Evolutionary conservation across 1,140 invertebrate genomes (phyloP).

Genomic region (Drosophila dunni): DNA sequence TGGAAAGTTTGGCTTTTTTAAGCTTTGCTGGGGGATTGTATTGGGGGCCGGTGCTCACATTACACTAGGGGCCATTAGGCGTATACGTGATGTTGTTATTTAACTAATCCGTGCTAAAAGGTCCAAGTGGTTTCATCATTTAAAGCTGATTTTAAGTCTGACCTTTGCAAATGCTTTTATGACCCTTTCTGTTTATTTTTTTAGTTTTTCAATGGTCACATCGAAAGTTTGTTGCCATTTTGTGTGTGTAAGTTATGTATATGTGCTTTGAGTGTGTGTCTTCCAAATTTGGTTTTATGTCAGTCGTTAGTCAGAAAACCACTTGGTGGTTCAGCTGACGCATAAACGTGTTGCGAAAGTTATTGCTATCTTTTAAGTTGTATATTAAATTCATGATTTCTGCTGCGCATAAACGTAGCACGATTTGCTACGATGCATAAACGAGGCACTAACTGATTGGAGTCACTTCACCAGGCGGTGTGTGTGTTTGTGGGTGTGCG

Average conservation of each 20-base stretch:
- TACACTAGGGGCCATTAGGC: conserved; percentile 66
- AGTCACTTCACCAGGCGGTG: background rate
- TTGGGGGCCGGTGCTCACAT: background rate
- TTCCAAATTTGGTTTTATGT: no score
- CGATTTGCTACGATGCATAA: conserved; percentile 21
- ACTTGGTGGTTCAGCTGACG: background rate
- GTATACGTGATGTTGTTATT: conserved; percentile 64
- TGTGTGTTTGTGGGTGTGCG: conserved; percentile 1
- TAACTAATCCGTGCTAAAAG: conserved; percentile 40
- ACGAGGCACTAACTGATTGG: conserved; percentile 15
- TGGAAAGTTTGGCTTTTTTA: background rate
- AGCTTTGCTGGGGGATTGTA: background rate
- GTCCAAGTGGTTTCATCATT: conserved; percentile 47
- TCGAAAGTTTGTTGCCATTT: conserved; percentile 10
- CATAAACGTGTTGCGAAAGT: background rate
- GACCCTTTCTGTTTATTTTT: background rate
- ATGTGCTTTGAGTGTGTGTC: background rate
- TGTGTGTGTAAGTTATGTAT: background rate
- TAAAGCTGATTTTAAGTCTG: conserved; percentile 57
- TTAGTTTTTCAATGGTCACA: background rate
- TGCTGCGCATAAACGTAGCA: background rate
- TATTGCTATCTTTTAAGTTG: background rate
- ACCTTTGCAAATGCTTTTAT: conserved; percentile 13
- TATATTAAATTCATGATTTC: background rate
- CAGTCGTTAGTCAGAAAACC: no score